Conservation (phyloP, 2,113 vertebrate species). For the Caretta caretta region DNA sequence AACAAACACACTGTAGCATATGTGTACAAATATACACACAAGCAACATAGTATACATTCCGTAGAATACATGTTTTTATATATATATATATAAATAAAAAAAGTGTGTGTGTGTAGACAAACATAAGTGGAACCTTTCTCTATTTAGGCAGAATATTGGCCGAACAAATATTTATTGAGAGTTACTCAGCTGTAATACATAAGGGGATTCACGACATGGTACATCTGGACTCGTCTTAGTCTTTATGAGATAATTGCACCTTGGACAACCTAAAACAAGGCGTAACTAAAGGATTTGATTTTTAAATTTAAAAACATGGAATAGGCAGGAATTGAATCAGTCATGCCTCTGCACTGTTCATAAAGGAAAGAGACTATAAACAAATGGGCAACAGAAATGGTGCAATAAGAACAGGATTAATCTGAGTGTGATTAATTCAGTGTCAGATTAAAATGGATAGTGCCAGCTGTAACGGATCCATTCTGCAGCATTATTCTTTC, state of each 20-base stretch:
- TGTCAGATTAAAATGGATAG: constrained; percentile 88
- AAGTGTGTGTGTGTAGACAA: background rate
- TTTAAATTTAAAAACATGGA: constrained; percentile 82
- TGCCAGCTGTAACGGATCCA: constrained; percentile 91
- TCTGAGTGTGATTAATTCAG: constrained; percentile 87
- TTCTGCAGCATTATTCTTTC: constrained; percentile 74
- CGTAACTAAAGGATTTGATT: constrained; percentile 75
- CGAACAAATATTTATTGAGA: constrained; percentile 94
- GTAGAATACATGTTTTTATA: background rate
- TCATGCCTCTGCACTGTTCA: constrained; percentile 79
- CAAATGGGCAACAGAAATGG: constrained; percentile 80
- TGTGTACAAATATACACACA: background rate
- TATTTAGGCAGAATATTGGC: constrained; percentile 77
- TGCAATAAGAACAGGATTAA: constrained; percentile 83
- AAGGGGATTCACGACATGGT: constrained; percentile 76
- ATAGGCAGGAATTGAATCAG: constrained; percentile 84
- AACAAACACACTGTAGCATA: background rate
- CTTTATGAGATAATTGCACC: constrained; percentile 84
- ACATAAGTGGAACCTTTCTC: constrained; percentile 24
- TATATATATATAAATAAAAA: too few relatives aligned
- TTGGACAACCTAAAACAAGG: constrained; percentile 75
- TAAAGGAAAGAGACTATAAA: constrained; percentile 80
- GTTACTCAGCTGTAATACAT: constrained; percentile 83
- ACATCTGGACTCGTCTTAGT: constrained; percentile 81
- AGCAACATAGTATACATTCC: background rate